These are phyloP conservation scores for Fragum fragum DNA, from an alignment of 2,888 invertebrate genomes.

Conservation along the genomic window DNA sequence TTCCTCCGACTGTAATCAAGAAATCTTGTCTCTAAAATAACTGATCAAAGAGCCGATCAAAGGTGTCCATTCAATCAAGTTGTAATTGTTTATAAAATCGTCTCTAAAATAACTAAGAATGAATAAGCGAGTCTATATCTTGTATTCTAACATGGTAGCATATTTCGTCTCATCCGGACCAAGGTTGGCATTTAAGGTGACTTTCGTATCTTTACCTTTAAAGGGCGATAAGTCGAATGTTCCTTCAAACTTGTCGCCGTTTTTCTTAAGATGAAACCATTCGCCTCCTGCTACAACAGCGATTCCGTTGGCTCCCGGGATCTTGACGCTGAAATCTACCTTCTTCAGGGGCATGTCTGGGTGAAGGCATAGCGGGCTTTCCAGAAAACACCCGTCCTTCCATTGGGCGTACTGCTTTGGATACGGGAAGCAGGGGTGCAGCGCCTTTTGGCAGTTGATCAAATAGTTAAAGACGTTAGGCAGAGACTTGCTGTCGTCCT, in stretches of 20 bases:
- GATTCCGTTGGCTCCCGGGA: constrained; percentile 84
- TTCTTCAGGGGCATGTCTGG: constrained; percentile 74
- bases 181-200: constrained; percentile 85
- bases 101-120: not conserved
- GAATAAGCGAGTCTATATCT: constrained; percentile 63
- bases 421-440: constrained; percentile 79
- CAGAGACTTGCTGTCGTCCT: constrained; percentile 84
- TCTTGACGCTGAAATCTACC: constrained; percentile 77
- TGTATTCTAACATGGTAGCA: constrained; percentile 85
- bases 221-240: constrained; percentile 77
- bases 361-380: constrained; percentile 78
- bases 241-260: constrained; percentile 82
- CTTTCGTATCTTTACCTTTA: constrained; percentile 80
- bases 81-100: not conserved
- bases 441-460: constrained; percentile 77
- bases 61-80: not conserved
- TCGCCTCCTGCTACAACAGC: constrained; percentile 84
- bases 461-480: constrained; percentile 86
- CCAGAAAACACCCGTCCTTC: constrained; percentile 86
- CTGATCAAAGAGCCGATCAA: too few relatives aligned
- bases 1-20: too few relatives aligned
- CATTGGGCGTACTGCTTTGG: constrained; percentile 87
- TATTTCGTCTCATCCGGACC: constrained; percentile 85
- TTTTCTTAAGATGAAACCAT: constrained; percentile 85
- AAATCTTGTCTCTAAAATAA: too few relatives aligned